Percentiles rank a stretch among this genome's conserved stretches.
Conservation (phyloP, 2,797 vertebrate genomes). For the Rhinella marina region DNA sequence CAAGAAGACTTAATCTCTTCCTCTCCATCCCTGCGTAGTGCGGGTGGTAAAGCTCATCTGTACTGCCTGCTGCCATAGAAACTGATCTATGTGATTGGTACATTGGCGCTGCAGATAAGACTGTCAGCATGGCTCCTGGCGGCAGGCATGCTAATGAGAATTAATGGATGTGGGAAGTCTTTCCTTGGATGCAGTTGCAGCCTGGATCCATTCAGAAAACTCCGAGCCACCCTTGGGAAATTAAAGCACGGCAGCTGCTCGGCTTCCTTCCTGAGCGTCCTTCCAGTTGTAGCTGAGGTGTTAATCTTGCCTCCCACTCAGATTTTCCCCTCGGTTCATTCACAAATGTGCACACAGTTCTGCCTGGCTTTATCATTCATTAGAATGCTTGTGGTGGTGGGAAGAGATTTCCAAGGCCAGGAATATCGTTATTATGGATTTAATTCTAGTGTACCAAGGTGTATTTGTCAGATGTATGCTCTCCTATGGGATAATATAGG, state of each 20-base stretch:
- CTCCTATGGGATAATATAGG: no score
- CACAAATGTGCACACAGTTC: conserved; percentile 34
- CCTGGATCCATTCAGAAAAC: conserved; percentile 59
- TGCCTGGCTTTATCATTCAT: conserved; percentile 3
- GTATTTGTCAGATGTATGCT: no score
- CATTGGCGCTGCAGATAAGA: conserved; percentile 39
- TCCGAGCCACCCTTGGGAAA: conserved; percentile 55
- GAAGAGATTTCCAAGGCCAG: not conserved
- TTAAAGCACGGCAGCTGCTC: conserved; percentile 55
- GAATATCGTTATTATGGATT: not conserved
- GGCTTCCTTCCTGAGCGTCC: conserved; percentile 41
- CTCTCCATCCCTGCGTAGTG: not conserved
- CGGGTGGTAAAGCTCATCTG: not conserved
- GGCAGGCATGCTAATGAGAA: conserved; percentile 37
- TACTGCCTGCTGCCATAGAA: conserved; percentile 33
- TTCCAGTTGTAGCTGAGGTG: conserved; percentile 52
- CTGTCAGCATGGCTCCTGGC: conserved; percentile 33
- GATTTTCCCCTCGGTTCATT: conserved; percentile 53
- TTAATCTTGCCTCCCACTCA: conserved; percentile 58
- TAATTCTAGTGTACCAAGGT: no score
- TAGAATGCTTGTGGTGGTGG: not conserved
- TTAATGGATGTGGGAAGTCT: conserved; percentile 43
- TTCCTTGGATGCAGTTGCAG: conserved; percentile 44
- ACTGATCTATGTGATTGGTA: conserved; percentile 13
- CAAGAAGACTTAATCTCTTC: not conserved